phyloP scores from a whole-genome alignment of 2,797 vertebrate species.

The Serranus cabrilla region DNA sequence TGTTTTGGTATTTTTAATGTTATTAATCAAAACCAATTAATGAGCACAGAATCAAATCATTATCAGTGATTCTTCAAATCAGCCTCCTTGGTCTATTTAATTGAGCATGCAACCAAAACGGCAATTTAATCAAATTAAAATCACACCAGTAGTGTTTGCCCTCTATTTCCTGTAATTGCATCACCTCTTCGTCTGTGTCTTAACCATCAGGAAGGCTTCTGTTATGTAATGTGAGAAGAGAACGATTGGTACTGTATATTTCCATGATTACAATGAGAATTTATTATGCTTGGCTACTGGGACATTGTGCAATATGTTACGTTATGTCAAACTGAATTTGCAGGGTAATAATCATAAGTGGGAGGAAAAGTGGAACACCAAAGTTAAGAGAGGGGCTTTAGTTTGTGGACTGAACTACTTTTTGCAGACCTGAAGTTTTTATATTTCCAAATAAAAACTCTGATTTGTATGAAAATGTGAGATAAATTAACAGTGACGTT shows the following conservation, averaged over 20 bases:
- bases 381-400: background rate
- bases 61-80: conserved; percentile 59
- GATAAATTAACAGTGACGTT: background rate
- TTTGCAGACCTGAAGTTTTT: background rate
- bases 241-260: conserved; percentile 26
- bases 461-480: background rate
- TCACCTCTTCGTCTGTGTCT: conserved; percentile 25
- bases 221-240: conserved; percentile 30
- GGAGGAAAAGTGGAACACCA: background rate
- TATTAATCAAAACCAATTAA: conserved; percentile 58
- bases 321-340: conserved; percentile 39
- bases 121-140: conserved; percentile 50
- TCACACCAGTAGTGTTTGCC: conserved; percentile 24
- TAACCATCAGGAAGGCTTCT: conserved; percentile 10
- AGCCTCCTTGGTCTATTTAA: conserved; percentile 46
- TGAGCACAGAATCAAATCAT: conserved; percentile 49
- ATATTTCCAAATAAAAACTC: background rate
- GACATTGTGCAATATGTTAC: conserved; percentile 20
- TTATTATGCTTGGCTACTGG: conserved; percentile 17
- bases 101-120: conserved; percentile 54
- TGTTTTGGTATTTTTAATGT: conserved; percentile 63
- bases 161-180: conserved; percentile 58
- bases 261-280: conserved; percentile 37
- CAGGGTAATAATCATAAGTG: conserved; percentile 19
- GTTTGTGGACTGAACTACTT: background rate